Evolutionary conservation across 2,888 invertebrate species (phyloP).

Genomic region (Drosophila acutilabella): DNA sequence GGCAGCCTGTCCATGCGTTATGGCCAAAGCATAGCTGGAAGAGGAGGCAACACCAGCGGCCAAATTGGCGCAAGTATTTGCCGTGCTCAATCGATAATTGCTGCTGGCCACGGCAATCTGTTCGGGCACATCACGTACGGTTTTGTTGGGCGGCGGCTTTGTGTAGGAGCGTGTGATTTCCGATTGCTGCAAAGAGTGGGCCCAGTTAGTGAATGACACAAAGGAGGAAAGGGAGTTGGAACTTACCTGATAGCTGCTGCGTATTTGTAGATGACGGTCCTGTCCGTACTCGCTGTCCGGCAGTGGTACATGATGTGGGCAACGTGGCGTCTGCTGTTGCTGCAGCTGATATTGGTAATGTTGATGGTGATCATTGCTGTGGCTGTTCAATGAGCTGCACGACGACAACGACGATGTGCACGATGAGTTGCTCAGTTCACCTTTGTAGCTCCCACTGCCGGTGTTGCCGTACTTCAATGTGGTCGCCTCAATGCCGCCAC

Average conservation of each 20-base stretch:
- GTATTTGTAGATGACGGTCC: slow-evolving; percentile 87
- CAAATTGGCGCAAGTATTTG: slow-evolving; percentile 40
- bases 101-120: slow-evolving; percentile 71
- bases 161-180: slow-evolving; percentile 89
- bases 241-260: slow-evolving; percentile 88
- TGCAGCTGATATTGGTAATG: slow-evolving; percentile 83
- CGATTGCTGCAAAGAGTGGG: slow-evolving; percentile 86
- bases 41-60: slow-evolving; percentile 39
- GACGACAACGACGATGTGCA: slow-evolving; percentile 53
- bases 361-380: slow-evolving; percentile 83
- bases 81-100: slow-evolving; percentile 42
- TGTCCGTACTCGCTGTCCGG: slow-evolving; percentile 89
- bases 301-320: slow-evolving; percentile 88
- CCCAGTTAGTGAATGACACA: neutral
- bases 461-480: slow-evolving; percentile 78
- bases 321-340: slow-evolving; percentile 83
- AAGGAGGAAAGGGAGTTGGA: too few species aligned
- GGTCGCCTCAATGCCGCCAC: slow-evolving; percentile 77
- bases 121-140: slow-evolving; percentile 89
- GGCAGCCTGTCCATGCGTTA: slow-evolving; percentile 26
- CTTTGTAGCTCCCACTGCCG: slow-evolving; percentile 59
- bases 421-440: slow-evolving; percentile 52
- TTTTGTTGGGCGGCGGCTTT: slow-evolving; percentile 89
- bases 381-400: slow-evolving; percentile 76
- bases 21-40: slow-evolving; percentile 52